Base-by-base conservation (phyloP, 2,888 invertebrate genomes). In the Pycnomerus fuliginosus region DNA sequence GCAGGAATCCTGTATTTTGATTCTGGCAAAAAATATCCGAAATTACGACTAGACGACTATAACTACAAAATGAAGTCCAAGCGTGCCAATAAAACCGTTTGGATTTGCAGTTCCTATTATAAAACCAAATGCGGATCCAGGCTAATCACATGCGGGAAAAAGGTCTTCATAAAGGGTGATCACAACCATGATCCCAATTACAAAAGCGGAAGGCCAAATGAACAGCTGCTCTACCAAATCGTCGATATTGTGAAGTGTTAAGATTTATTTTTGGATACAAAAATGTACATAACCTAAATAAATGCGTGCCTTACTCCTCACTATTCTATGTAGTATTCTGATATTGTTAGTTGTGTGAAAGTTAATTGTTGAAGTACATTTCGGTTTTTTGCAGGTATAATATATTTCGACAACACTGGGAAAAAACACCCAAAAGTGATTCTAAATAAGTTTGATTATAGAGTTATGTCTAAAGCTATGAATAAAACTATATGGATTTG, bases 401-500 rank as follows among this genome's bases (percentile, higher is more conserved):
- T 58, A 4, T 50, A 56, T 37, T 53, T 58, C 29, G 37, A 44
- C 7, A 27, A 27, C 10, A 38, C 35, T 24, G 58, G 59, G 5
- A 35, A 42, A 27, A 62, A 58, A 34, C 42, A 58, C 42, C 58
- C 58, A 3, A 58, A 52, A 43, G 49, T 62, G 40, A 48, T 62
- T 14, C 15, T 57, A 8, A 46, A 58, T 37, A 33, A 32, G 4
- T 55, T 48, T 35, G 53, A 53, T 17, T 62, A 48, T 28, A 50
- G 43, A 35, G 15, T 60, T 5, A 55, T 60, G 37, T 46, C 44
- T 11, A 45, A 47, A 36, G 16, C 27, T 4, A 34, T 35, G 2
- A 45, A 48, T 2, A 58, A 46, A 42, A 58, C 51, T n/a, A 43
- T 39, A 10, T 62, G 62, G 62, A 54, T 52, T 16, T 62, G 62